Conservation (phyloP, 2,888 invertebrate genomes). For the Andrena trimmerana region DNA sequence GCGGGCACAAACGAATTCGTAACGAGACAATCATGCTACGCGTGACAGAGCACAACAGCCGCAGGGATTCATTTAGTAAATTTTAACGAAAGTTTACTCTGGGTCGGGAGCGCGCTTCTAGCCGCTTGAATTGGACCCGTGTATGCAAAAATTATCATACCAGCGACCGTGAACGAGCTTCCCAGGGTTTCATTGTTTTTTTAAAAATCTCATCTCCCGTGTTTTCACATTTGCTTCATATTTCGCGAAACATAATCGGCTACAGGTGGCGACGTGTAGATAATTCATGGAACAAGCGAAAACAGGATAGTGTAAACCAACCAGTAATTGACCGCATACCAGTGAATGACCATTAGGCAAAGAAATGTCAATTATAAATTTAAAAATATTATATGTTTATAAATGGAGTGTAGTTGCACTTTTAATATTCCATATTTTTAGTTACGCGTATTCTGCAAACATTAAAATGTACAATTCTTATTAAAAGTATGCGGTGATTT, state of each 20-base stretch:
- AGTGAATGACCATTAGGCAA: too few species aligned
- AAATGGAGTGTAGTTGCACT: too few species aligned
- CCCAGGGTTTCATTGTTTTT: not conserved
- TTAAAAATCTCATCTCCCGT: not conserved
- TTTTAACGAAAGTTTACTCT: slow-evolving; percentile 46
- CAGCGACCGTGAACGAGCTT: not conserved
- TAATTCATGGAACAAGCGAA: not conserved
- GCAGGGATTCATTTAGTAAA: slow-evolving; percentile 39
- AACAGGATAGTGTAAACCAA: too few species aligned
- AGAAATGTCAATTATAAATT: too few species aligned
- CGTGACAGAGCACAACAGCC: slow-evolving; percentile 2
- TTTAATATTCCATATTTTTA: too few species aligned
- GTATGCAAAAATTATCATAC: slow-evolving; percentile 29
- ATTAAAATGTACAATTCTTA: too few species aligned
- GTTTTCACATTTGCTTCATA: not conserved
- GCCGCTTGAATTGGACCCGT: slow-evolving; percentile 7
- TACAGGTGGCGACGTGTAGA: not conserved
- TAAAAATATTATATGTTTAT: too few species aligned
- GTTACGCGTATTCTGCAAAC: too few species aligned
- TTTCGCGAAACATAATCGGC: not conserved
- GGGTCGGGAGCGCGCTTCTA: not conserved
- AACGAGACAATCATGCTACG: slow-evolving; percentile 42
- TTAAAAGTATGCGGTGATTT: too few species aligned
- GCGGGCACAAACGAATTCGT: slow-evolving; percentile 37
- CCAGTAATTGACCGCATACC: too few species aligned